A percentile compares a stretch with the other conserved stretches of the same genome.
Conservation (phyloP, 1,140 invertebrate species). For the Cotesia typhae region DNA sequence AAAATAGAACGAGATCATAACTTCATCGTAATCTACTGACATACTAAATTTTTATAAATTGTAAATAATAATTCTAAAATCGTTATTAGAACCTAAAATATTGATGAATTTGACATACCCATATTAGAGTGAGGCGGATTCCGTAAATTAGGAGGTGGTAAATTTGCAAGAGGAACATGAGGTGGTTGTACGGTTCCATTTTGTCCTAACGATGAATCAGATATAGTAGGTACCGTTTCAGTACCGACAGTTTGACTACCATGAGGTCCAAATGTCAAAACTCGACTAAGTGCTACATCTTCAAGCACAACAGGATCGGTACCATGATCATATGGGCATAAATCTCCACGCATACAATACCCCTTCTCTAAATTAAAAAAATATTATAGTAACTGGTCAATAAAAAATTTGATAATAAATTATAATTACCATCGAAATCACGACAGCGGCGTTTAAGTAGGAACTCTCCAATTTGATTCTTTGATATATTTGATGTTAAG, state of each 20-base stretch:
- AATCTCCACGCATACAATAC: slow-evolving; percentile 93
- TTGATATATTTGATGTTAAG: slow-evolving; percentile 53
- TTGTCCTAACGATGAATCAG: slow-evolving; percentile 57
- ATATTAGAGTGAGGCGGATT: slow-evolving; percentile 64
- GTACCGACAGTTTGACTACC: slow-evolving; percentile 60
- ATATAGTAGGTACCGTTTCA: slow-evolving; percentile 56
- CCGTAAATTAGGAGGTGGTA: slow-evolving; percentile 65
- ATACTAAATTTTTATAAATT: too few species aligned
- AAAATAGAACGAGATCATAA: too few species aligned
- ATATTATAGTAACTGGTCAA: slow-evolving; percentile 12
- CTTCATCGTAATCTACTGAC: too few species aligned
- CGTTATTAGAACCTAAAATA: too few species aligned
- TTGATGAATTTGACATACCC: slow-evolving; percentile 44
- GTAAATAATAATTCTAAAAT: too few species aligned
- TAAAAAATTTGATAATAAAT: background rate
- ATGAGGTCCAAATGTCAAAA: slow-evolving; percentile 69
- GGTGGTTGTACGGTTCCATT: slow-evolving; percentile 64
- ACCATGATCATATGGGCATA: slow-evolving; percentile 96
- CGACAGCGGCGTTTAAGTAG: slow-evolving; percentile 72
- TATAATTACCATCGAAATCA: slow-evolving; percentile 74
- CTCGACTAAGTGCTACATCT: slow-evolving; percentile 73
- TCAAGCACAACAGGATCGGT: slow-evolving; percentile 93
- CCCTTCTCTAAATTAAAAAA: slow-evolving; percentile 78
- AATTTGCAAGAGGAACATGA: slow-evolving; percentile 64
- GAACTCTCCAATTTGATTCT: slow-evolving; percentile 54